Base-by-base conservation (phyloP, 2,888 invertebrate species). In the Abscondita cerata region DNA sequence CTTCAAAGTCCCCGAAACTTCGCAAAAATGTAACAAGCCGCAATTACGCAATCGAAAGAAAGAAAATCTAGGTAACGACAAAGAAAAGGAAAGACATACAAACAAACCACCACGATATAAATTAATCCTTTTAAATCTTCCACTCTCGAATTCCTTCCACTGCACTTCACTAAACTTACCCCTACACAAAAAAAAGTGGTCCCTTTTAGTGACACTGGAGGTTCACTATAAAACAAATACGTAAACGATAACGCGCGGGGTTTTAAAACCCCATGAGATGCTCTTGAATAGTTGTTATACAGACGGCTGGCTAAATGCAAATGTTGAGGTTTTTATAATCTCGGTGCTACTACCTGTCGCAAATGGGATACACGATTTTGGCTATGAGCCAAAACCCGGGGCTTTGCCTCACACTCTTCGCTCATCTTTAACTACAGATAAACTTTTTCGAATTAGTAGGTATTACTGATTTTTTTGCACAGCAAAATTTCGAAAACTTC, bases 321-420 rank as follows among this genome's bases (percentile, higher is more conserved):
- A 76, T 79, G 81, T 78, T 80, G 78, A 80, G 78, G 80, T 81
- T 84, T 85, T 85, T 85, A 85, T 85, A 85, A 84, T 81, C 81
- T 82, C 82, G 82, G 83, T 78, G 54, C 62, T 62, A 75, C 82
- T 82, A 82, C 81, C 82, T 83, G 81, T 83, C 81, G 81, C 81
- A 77, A 77, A 76, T 75, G 72, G 70, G 59, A 57, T 62, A 57
- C 62, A 48, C 57, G 51, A 52, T 51, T 44, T 44, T 65, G 69
- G 70, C 70, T 69, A 69, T 67, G 67, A 72, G 75, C 73, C 75
- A 72, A 72, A 74, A 67, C 57, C 68, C 68, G 64, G 71, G 71
- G 59, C 25, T 60, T 64, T 51, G 47, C 63, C 58, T 54, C 59
- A 50, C 65, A 48, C 48, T 52, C 47, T 25, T 20, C 34, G n/a